Base-by-base conservation (phyloP, 2,113 vertebrate species). In the Vidua chalybeata region DNA sequence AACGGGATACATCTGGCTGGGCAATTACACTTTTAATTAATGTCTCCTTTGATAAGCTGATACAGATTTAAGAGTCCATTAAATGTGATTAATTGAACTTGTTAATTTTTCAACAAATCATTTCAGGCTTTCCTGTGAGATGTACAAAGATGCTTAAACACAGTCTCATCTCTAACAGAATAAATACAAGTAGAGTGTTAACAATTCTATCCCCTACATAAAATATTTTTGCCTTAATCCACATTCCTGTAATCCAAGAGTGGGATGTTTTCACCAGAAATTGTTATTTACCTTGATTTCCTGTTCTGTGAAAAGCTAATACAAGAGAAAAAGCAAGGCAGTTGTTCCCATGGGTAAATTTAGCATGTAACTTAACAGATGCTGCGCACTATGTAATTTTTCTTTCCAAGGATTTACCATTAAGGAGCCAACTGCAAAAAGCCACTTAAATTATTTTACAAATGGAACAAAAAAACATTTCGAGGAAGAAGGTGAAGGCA, bases 1-100 rank as follows among this genome's bases (percentile, higher is more conserved):
- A 85, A 81, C 11, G 26, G n/a, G 56, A 68, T 94, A 84, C 97
- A 97, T 95, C 94, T 97, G 96, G 87, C 85, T 88, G 92, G 76
- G 94, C 92, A 97, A 95, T 97, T 94, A 97, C 71, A 86, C 67
- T 91, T 94, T 92, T 94, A 98, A 98, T 97, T 97, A 97, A 96
- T 59, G 71, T 73, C 96, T 92, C 94, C 74, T 97, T 92, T 95
- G 82, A 92, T 95, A 94, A 97, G 89, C 82, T 91, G 90, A 88
- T 83, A 90, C 62, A 87, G 93, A 97, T 91, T 97, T 95, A 97
- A 82, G 96, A 97, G 97, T 51, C 76, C 90, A 96, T 96, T 97
- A 96, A 92, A 85, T 91, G 33, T 95, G 71, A 97, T 94, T 27
- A 97, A 95, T 87, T 64, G 21, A 67, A 92, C 74, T 94, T 84